Percentiles rank a stretch among this genome's conserved stretches.
Evolutionary conservation across 2,888 invertebrate genomes (phyloP).

Genomic region (Eupithecia subumbrata): DNA sequence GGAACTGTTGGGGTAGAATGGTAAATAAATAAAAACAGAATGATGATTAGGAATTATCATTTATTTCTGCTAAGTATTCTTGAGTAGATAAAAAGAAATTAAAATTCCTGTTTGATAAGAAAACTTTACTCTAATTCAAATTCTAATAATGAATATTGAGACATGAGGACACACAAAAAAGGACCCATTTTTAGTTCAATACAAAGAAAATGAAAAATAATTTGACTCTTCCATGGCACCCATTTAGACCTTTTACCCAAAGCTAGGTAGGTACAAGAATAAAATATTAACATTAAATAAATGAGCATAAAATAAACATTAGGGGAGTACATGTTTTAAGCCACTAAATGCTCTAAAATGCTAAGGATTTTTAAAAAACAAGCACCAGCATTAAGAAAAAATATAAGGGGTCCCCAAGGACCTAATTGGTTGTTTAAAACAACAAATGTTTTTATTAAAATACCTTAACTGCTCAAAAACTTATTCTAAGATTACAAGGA

Average conservation of each 20-base stretch:
- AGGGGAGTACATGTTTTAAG: constrained; percentile 29
- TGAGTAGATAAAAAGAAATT: constrained; percentile 44
- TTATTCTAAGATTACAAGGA: constrained; percentile 9
- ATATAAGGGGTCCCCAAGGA: constrained; percentile 6
- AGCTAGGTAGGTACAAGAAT: constrained; percentile 6
- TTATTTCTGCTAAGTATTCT: constrained; percentile 47
- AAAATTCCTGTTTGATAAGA: constrained; percentile 40
- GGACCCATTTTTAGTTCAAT: constrained; percentile 5
- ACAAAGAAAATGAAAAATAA: background rate
- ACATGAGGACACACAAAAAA: constrained; percentile 13
- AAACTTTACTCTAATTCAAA: constrained; percentile 25
- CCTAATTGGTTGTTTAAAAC: constrained; percentile 8
- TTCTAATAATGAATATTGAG: constrained; percentile 12
- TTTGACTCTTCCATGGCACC: constrained; percentile 41
- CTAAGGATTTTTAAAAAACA: constrained; percentile 62
- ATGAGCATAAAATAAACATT: constrained; percentile 11
- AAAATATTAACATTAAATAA: constrained; percentile 21
- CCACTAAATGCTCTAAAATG: constrained; percentile 81
- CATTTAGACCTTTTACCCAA: constrained; percentile 22
- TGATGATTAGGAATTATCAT: constrained; percentile 36
- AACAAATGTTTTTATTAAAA: constrained; percentile 8
- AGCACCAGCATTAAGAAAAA: constrained; percentile 61
- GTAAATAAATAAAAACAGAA: constrained; percentile 24
- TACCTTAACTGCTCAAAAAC: constrained; percentile 11
- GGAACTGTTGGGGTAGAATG: background rate